Evolutionary conservation across 2,888 invertebrate genomes (phyloP).

Genomic region (Papilio demoleus): DNA sequence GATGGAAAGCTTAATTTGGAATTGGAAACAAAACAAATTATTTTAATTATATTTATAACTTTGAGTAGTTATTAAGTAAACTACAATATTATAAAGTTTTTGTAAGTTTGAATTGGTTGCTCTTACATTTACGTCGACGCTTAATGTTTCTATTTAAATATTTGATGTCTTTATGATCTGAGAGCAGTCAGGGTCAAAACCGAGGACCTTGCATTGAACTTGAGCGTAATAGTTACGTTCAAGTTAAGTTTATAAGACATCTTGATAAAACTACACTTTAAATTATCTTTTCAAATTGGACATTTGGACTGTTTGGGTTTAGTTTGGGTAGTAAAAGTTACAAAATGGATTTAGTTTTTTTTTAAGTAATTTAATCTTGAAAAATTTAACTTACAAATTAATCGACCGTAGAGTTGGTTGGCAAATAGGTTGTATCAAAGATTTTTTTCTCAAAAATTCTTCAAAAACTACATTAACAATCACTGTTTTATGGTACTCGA

Average conservation of each 20-base stretch:
- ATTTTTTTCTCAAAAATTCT: neutral
- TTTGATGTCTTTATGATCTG: slow-evolving; percentile 17
- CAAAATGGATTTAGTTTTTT: too few species aligned
- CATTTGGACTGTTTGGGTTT: neutral
- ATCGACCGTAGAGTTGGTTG: too few species aligned
- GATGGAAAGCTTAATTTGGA: neutral
- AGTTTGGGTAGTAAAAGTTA: neutral
- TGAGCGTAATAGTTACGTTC: slow-evolving; percentile 9
- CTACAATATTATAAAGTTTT: too few species aligned
- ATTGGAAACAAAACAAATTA: neutral
- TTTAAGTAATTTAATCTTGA: too few species aligned
- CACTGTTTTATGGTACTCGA: neutral
- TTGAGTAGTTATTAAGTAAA: too few species aligned
- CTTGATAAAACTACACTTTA: neutral
- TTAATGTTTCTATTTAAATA: slow-evolving; percentile 17
- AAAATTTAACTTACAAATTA: too few species aligned
- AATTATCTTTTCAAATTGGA: neutral
- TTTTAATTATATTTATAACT: neutral
- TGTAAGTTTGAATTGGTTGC: neutral
- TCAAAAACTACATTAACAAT: too few species aligned
- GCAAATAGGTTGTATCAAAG: too few species aligned
- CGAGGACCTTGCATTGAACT: slow-evolving; percentile 21
- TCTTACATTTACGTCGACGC: neutral
- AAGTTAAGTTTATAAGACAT: neutral
- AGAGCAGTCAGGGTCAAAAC: slow-evolving; percentile 17